These are phyloP conservation scores for Crioceris asparagi DNA, from an alignment of 2,888 invertebrate species.

Conservation along the genomic window DNA sequence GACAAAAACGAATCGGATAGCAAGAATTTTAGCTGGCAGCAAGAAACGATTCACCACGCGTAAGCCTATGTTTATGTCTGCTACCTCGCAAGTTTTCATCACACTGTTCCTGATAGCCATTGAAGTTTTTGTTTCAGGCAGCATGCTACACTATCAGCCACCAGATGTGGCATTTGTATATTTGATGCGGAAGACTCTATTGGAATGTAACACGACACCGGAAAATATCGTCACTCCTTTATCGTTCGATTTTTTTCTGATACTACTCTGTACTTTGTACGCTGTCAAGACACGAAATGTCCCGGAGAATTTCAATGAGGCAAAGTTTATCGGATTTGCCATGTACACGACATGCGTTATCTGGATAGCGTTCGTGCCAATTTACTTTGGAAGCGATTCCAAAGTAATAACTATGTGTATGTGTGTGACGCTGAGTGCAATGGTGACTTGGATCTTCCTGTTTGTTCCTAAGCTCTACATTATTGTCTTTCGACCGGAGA, in stretches of 20 bases:
- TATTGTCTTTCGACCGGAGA: conserved; percentile 61
- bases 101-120: conserved; percentile 52
- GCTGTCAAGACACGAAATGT: conserved; percentile 69
- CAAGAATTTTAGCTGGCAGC: conserved; percentile 60
- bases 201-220: conserved; percentile 53
- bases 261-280: conserved; percentile 63
- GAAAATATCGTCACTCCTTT: conserved; percentile 52
- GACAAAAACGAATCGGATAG: conserved; percentile 69
- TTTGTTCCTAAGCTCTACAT: conserved; percentile 71
- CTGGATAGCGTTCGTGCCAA: conserved; percentile 69
- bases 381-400: conserved; percentile 60
- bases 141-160: conserved; percentile 49
- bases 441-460: conserved; percentile 59
- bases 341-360: conserved; percentile 72
- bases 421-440: conserved; percentile 62
- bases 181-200: conserved; percentile 43
- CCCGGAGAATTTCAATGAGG: conserved; percentile 75
- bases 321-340: conserved; percentile 64
- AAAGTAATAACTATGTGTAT: conserved; percentile 50
- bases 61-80: conserved; percentile 55
- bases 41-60: conserved; percentile 61
- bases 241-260: conserved; percentile 59
- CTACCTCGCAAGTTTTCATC: conserved; percentile 48
- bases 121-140: conserved; percentile 53
- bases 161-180: conserved; percentile 46